Evolutionary conservation across 2,797 vertebrate genomes (phyloP), one percentile per base, ranked within the genome.

Genomic region (Gobionotothen gibberifrons): DNA sequence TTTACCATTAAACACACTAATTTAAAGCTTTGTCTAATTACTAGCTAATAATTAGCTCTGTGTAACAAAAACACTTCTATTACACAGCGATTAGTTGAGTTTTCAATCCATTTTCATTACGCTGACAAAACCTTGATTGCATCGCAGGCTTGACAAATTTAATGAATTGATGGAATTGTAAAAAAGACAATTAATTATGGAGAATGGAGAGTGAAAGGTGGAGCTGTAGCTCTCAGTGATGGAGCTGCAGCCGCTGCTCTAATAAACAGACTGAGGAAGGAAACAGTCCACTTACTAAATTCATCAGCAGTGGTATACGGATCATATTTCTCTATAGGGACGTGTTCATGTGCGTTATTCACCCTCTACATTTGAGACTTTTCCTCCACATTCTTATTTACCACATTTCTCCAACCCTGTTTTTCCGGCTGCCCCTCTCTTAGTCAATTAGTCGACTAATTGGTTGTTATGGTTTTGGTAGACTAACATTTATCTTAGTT

Each of bases 21-120:
- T 74, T 63, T 61, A 36, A 68, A 55, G 40, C 43, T 42, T 72
- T 71, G 76, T 71, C 43, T 69, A 69, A 75, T 82, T 29, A 39
- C 62, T 39, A 68, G 72, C 75, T 83, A 80, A 85, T 85, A 85
- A 89, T 88, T 77, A 82, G 40, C 47, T 11, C 66, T 0, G 56
- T 47, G 5, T 29, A 43, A 66, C 78, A 77, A 78, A 86, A 61
- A 77, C 32, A 77, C 52, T 44, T 63, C 68, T 82, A 79, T 79
- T 66, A 79, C 78, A 59, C 69, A 36, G 76, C 52, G 64, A 85
- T 90, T 86, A 84, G 78, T 57, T 32, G 74, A 58, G 59, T 79
- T 90, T 86, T 82, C 68, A 78, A 83, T 83, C 87, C 53, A 67
- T 87, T 89, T 74, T 73, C 85, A 90, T 86, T 62, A 73, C 3